phyloP scores from a whole-genome alignment of 2,888 invertebrate genomes.

The Melanostoma scalare region DNA sequence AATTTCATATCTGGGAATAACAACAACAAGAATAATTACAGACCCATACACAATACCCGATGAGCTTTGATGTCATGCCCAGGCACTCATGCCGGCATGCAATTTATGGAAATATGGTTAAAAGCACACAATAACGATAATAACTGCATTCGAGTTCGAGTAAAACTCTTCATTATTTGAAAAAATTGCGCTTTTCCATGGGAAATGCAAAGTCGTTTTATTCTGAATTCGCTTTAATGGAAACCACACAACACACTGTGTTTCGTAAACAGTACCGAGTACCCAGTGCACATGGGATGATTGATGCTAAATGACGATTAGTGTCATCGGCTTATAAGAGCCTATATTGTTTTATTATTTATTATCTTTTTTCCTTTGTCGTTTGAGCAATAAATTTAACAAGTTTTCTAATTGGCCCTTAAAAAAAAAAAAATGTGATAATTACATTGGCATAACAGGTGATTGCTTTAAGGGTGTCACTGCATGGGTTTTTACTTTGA shows the following conservation, averaged over 20 bases:
- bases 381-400: too few relatives aligned
- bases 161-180: conserved; percentile 10
- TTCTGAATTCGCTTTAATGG: neutral
- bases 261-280: neutral
- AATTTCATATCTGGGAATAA: conserved; percentile 32
- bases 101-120: conserved; percentile 29
- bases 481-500: too few relatives aligned
- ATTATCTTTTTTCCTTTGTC: neutral
- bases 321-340: conserved; percentile 5
- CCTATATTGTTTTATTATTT: conserved; percentile 7
- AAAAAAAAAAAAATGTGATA: too few relatives aligned
- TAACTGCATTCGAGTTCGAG: neutral
- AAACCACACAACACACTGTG: conserved; percentile 1
- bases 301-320: conserved; percentile 14
- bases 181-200: conserved; percentile 17
- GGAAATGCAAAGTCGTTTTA: too few relatives aligned
- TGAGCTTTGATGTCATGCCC: conserved; percentile 22
- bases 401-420: too few relatives aligned
- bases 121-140: neutral
- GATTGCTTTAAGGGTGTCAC: too few relatives aligned
- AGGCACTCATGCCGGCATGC: neutral
- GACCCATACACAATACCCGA: conserved; percentile 9
- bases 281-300: conserved; percentile 1
- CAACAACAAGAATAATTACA: conserved; percentile 4
- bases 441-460: too few relatives aligned